A percentile compares a stretch with the other conserved stretches of the same genome.
phyloP scores from a whole-genome alignment of 2,797 vertebrate species.

The Mormyrus proboscirostris region DNA sequence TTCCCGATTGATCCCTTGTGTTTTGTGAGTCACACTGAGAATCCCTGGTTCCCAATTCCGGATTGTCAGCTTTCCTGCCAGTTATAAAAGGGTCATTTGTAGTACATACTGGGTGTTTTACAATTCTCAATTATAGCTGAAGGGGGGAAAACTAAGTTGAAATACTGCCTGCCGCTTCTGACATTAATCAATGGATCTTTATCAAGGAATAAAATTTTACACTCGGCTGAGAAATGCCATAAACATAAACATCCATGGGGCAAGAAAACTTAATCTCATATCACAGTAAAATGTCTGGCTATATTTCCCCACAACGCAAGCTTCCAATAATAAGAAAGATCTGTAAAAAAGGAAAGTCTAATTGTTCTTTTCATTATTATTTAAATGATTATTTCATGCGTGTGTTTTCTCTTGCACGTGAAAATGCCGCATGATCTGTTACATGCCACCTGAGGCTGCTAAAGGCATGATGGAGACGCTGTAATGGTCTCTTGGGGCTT shows the following conservation, averaged over 20 bases:
- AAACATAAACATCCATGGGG: not conserved
- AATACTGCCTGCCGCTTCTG: not conserved
- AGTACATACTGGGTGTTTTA: not conserved
- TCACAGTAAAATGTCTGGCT: not conserved
- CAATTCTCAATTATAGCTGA: not conserved
- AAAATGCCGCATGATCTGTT: not conserved
- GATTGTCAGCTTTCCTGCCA: conserved; percentile 37
- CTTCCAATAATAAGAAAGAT: not conserved
- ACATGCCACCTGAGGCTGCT: not conserved
- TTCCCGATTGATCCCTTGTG: conserved; percentile 48
- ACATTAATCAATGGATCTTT: conserved; percentile 31
- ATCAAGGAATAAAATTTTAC: conserved; percentile 23
- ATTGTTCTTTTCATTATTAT: not conserved
- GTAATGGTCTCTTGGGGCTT: not conserved
- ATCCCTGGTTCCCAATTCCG: conserved; percentile 24
- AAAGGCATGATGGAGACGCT: not conserved
- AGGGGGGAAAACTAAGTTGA: not conserved
- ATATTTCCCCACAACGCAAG: not conserved
- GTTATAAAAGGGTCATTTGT: conserved; percentile 34
- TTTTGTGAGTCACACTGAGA: conserved; percentile 43
- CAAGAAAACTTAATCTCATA: not conserved
- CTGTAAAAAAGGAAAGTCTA: not conserved
- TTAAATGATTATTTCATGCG: not conserved
- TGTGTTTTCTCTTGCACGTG: not conserved
- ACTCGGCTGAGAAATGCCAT: conserved; percentile 15